Evolutionary conservation across 1,140 invertebrate species (phyloP), one percentile per base, ranked within the genome.

Genomic region (Hesperophylax magnus): DNA sequence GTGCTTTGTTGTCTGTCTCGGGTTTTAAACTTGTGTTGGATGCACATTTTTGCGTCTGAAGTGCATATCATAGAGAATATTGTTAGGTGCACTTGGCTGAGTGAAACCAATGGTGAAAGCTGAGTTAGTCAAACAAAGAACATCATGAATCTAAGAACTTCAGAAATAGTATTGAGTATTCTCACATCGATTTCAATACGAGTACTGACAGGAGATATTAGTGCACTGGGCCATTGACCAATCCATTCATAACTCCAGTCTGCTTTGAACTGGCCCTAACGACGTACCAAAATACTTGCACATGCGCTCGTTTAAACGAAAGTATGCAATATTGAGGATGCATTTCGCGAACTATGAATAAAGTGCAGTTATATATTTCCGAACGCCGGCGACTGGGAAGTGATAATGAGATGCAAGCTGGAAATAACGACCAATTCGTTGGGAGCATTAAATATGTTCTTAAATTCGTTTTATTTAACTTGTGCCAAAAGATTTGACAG

Each of bases 341-440:
- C 69, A 72, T 47, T 72, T 72, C 15, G 69, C 39, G 63, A 67
- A 67, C 63, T 67, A 67, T 15, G 22, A 67, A 34, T 67, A 67
- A 61, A 67, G 63, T 67, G 22, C 63, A 34, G 63, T 67, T 31
- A 67, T 31, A 39, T 17, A n/a, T 17, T 67, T 22, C 15, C 24
- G 39, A 47, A 47, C 39, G 34, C 3, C 34, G 39, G 63, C 22
- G 24, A 31, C 34, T 47, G 69, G 69, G 34, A 52, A 52, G 27
- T 58, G 56, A 31, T 80, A 80, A 81, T 81, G 79, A 81, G 72
- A 20, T 31, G 39, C 18, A 18, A 34, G 61, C 22, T 20, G 27
- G 69, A 71, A 77, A 81, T 81, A 81, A 81, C 80, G 63, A 75
- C 60, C 54, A 15, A 71, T 75, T 61, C 54, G 11, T 34, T 18